Evolutionary conservation across 2,113 vertebrate genomes (phyloP).

Genomic region (Myotis yumanensis): DNA sequence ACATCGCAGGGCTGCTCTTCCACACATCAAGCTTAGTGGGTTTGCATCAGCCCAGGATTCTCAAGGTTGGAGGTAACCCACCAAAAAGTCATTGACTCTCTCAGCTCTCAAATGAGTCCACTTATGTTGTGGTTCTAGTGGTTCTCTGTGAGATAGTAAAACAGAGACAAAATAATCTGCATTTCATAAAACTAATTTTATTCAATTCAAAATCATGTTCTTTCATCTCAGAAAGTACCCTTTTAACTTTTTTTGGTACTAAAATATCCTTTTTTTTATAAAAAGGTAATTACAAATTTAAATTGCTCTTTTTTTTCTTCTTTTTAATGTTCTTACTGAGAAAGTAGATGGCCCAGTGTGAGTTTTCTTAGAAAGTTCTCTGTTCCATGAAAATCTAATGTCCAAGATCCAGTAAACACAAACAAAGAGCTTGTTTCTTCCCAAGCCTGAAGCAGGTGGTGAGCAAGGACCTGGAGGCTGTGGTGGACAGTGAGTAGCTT

Average conservation of each 20-base stretch:
- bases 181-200: constrained; percentile 17
- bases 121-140: neutral
- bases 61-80: neutral
- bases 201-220: neutral
- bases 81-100: neutral
- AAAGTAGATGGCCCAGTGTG: neutral
- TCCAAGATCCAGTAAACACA: neutral
- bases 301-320: neutral
- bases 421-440: neutral
- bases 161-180: neutral
- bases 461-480: neutral
- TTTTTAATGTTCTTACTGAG: neutral
- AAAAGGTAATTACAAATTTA: neutral
- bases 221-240: constrained; percentile 27
- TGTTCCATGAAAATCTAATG: neutral
- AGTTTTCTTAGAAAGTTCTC: constrained; percentile 1
- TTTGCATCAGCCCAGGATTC: neutral
- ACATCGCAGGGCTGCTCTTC: neutral
- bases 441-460: neutral
- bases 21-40: neutral
- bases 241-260: constrained; percentile 7
- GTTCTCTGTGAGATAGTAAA: constrained; percentile 12
- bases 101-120: neutral
- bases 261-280: constrained; percentile 5
- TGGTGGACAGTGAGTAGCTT: neutral